Percentiles rank a stretch among this genome's conserved stretches.
Evolutionary conservation across 1,140 invertebrate species (phyloP).

Genomic region (Lethrus apterus): DNA sequence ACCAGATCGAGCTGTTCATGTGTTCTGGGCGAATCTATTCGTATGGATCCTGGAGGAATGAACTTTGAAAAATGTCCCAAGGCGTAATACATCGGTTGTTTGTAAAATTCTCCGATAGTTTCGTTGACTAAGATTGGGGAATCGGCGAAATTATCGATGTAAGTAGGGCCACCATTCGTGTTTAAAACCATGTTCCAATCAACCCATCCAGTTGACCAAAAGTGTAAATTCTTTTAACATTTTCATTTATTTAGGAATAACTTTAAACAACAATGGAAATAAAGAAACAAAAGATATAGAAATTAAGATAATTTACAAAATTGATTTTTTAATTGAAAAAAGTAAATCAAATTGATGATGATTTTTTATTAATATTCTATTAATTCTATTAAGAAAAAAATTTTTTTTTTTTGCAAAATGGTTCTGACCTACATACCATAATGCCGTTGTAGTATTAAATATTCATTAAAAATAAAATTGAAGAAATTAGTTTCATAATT

Average conservation of each 20-base stretch:
- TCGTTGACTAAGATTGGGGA: constrained; percentile 59
- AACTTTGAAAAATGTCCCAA: constrained; percentile 63
- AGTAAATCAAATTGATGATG: no score
- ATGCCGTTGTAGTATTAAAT: no score
- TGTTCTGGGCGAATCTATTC: constrained; percentile 30
- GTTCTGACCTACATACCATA: no score
- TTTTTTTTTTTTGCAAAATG: no score
- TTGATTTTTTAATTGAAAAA: no score
- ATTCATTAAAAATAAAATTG: no score
- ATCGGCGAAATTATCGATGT: constrained; percentile 59
- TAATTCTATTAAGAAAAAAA: no score
- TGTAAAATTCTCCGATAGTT: constrained; percentile 53
- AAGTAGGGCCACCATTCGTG: constrained; percentile 59
- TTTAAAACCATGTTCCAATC: constrained; percentile 71
- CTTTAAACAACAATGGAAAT: no score
- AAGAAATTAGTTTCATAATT: no score
- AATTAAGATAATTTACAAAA: no score
- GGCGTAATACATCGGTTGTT: constrained; percentile 64
- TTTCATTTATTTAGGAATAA: not conserved
- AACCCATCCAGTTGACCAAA: constrained; percentile 56
- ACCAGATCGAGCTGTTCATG: constrained; percentile 31
- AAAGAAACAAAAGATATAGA: no score
- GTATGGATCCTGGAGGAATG: constrained; percentile 43
- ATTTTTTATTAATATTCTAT: no score
- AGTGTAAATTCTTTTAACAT: constrained; percentile 50